Evolutionary conservation across 2,888 invertebrate genomes (phyloP), one percentile per base, ranked within the genome.

Genomic region (Sturmia bella): DNA sequence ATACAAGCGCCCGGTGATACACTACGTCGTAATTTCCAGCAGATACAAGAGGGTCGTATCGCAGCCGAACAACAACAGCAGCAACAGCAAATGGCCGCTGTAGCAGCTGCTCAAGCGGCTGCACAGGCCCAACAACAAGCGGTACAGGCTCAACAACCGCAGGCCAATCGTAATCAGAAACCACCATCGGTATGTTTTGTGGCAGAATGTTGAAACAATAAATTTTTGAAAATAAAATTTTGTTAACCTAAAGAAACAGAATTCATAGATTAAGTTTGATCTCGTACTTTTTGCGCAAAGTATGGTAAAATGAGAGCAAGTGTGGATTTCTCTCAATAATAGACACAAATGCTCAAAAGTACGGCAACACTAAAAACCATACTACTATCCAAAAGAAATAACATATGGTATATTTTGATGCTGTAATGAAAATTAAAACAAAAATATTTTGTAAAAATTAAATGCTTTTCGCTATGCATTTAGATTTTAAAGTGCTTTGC

Each of bases 1-100:
- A 96, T 99, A 85, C 94, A 94, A 86, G 94, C 94, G 24, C 94
- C 94, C 24, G 97, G 97, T 79, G 98, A 99, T 90, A 99, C 99
- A 12, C 93, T 99, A 82, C 94, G 99, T 54, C 94, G 99, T 80
- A 99, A 99, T 92, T 99, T 99, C 94, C 98, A 98, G 90, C 97
- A 98, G 91, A 97, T 99, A 86, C 99, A 99, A 91, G 97, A 94
- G 87, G 94, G 94, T 69, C 92, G 94, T 80, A 93, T 94, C 72
- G 91, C 94, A 74, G 93, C 93, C 80, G 93, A 93, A 64, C 94
- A 94, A 87, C 93, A 93, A 56, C 93, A 93, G 70, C 90, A 89
- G 50, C 93, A 93, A 72, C 93, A 92, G 15, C 92, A 87, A 66
- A 86, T 87, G 78, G 88, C 87, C 54, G 68, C 88, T 70, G 85